phyloP scores from a whole-genome alignment of 2,888 invertebrate species.

The Sceliomorpha sp. region DNA sequence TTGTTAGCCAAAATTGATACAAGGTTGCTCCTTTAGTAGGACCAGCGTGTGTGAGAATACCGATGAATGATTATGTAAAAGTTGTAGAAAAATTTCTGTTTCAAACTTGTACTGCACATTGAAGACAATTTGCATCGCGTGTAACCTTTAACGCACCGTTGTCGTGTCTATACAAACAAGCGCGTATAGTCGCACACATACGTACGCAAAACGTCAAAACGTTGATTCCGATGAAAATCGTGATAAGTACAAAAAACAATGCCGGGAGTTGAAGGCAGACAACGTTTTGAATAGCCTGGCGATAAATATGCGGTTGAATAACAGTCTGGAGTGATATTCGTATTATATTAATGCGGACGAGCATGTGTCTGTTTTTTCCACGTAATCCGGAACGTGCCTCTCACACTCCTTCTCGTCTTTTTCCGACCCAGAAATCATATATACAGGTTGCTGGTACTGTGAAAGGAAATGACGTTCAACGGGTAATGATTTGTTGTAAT shows the following conservation, averaged over 20 bases:
- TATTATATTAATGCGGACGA: background rate
- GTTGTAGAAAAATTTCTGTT: slow-evolving; percentile 25
- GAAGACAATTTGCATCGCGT: slow-evolving; percentile 11
- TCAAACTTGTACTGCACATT: slow-evolving; percentile 2
- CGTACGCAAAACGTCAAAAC: slow-evolving; percentile 30
- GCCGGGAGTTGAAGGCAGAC: slow-evolving; percentile 22
- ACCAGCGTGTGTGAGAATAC: slow-evolving; percentile 35
- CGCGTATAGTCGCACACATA: slow-evolving; percentile 27
- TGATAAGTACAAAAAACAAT: slow-evolving; percentile 51
- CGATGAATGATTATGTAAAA: slow-evolving; percentile 44
- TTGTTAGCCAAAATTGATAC: slow-evolving; percentile 19
- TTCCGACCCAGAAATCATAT: slow-evolving; percentile 86
- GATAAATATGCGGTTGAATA: slow-evolving; percentile 41
- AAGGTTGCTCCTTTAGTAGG: too few relatives aligned
- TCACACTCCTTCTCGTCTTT: slow-evolving; percentile 79
- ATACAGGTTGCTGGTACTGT: slow-evolving; percentile 84
- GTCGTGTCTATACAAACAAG: slow-evolving; percentile 33
- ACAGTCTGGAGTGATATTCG: slow-evolving; percentile 29
- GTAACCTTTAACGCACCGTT: slow-evolving; percentile 11
- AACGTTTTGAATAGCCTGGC: slow-evolving; percentile 41
- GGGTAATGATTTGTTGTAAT: slow-evolving; percentile 39
- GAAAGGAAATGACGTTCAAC: slow-evolving; percentile 83
- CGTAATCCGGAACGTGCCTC: slow-evolving; percentile 34
- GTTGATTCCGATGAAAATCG: slow-evolving; percentile 45
- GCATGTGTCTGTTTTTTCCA: slow-evolving; percentile 23